Conservation (phyloP, 2,113 vertebrate species). For the Pterocles orientalis region DNA sequence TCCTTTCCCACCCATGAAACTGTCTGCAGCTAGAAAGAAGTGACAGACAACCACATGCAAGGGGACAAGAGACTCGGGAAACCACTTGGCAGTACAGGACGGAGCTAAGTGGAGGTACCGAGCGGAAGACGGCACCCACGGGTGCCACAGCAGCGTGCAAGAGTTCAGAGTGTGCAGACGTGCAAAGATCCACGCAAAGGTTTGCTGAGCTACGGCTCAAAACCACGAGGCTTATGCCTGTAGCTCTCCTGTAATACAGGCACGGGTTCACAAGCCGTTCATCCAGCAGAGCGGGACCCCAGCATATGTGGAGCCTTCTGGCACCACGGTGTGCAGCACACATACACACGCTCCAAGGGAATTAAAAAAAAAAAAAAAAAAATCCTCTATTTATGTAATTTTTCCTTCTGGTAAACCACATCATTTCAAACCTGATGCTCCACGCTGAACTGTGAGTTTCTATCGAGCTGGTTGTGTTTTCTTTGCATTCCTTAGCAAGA, state of each 20-base stretch:
- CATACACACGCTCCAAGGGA: too few species aligned
- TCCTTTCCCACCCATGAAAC: not conserved
- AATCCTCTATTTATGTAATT: not conserved
- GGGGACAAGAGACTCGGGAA: not conserved
- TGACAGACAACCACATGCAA: not conserved
- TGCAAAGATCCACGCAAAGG: not conserved
- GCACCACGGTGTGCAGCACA: not conserved
- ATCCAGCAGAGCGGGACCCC: not conserved
- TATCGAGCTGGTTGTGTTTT: not conserved
- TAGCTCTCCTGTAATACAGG: not conserved
- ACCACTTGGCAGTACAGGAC: not conserved
- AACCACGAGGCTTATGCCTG: not conserved
- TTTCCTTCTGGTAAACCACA: not conserved
- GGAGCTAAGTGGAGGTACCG: not conserved
- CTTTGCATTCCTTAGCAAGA: not conserved
- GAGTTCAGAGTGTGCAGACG: not conserved
- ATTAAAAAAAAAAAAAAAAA: not conserved
- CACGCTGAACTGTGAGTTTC: not conserved
- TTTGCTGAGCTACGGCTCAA: not conserved
- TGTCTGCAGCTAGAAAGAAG: not conserved
- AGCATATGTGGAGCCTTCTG: not conserved
- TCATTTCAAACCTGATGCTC: not conserved
- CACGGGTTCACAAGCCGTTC: not conserved
- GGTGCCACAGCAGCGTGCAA: not conserved
- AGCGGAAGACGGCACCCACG: not conserved